phyloP scores from a whole-genome alignment of 1,140 invertebrate genomes.

The Rhysida immarginata region DNA sequence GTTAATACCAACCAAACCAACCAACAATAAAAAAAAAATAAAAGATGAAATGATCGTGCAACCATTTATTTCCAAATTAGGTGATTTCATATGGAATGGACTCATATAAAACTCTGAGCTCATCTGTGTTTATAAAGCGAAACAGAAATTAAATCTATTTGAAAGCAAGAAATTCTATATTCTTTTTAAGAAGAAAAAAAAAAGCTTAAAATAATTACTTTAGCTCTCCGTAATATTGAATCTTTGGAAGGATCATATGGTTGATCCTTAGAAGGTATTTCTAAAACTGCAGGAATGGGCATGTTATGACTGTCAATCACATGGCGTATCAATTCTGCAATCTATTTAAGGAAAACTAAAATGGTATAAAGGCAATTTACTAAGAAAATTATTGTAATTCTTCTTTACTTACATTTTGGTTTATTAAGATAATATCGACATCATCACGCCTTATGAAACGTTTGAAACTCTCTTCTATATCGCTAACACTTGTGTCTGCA shows the following conservation, averaged over 20 bases:
- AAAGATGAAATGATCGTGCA: too few species aligned
- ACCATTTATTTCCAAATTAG: too few species aligned
- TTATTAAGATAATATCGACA: slow-evolving; percentile 97
- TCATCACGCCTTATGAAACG: slow-evolving; percentile 89
- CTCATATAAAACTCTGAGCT: too few species aligned
- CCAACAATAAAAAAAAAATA: too few species aligned
- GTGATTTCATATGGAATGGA: too few species aligned
- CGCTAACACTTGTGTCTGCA: slow-evolving; percentile 81
- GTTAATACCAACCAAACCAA: too few species aligned
- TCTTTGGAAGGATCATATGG: slow-evolving; percentile 98
- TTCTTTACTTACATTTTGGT: slow-evolving; percentile 72
- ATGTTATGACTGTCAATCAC: slow-evolving; percentile 85
- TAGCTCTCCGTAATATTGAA: slow-evolving; percentile 86
- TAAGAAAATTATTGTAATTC: too few species aligned
- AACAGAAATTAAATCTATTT: too few species aligned
- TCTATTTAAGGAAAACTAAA: slow-evolving; percentile 33
- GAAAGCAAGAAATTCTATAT: too few species aligned
- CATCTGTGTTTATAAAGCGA: too few species aligned
- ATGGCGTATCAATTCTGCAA: slow-evolving; percentile 95
- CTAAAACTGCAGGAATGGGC: slow-evolving; percentile 87
- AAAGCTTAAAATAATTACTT: slow-evolving; percentile 36
- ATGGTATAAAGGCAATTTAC: too few species aligned
- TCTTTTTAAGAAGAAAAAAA: too few species aligned
- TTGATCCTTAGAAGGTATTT: slow-evolving; percentile 98
- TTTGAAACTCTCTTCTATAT: slow-evolving; percentile 96